These are phyloP conservation scores for Nymphicus hollandicus DNA, from an alignment of 2,113 vertebrate species.

Conservation along the genomic window DNA sequence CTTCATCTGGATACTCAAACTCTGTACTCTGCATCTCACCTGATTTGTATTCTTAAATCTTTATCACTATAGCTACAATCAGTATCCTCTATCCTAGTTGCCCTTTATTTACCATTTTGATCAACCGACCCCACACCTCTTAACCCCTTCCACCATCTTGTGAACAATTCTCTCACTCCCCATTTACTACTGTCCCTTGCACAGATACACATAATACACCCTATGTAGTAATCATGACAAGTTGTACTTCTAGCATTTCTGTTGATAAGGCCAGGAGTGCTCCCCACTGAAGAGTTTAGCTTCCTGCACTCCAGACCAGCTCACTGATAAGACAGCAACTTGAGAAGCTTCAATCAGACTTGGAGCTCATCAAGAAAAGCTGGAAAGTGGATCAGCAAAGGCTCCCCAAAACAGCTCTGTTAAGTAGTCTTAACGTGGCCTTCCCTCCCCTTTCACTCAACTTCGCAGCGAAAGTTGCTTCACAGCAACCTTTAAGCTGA, in stretches of 20 bases:
- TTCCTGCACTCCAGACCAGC: neutral
- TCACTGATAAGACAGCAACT: neutral
- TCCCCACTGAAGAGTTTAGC: neutral
- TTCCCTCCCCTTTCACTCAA: neutral
- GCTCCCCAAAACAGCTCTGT: neutral
- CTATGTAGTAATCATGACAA: neutral
- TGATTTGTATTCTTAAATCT: neutral
- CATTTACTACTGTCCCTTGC: neutral
- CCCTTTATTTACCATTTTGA: neutral
- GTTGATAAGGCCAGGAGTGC: neutral
- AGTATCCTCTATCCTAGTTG: neutral
- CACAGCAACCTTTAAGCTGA: neutral
- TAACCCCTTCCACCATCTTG: neutral
- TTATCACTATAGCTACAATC: neutral
- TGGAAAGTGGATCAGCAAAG: neutral
- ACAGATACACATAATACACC: neutral
- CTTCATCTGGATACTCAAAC: neutral
- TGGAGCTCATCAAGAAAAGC: neutral
- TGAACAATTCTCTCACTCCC: neutral
- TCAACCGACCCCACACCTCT: neutral
- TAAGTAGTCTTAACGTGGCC: neutral
- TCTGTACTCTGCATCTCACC: neutral
- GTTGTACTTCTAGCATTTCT: neutral
- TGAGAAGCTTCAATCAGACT: neutral
- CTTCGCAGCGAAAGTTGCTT: neutral